Evolutionary conservation across 1,140 invertebrate species (phyloP).

Genomic region (Trichomalopsis sarcophagae): DNA sequence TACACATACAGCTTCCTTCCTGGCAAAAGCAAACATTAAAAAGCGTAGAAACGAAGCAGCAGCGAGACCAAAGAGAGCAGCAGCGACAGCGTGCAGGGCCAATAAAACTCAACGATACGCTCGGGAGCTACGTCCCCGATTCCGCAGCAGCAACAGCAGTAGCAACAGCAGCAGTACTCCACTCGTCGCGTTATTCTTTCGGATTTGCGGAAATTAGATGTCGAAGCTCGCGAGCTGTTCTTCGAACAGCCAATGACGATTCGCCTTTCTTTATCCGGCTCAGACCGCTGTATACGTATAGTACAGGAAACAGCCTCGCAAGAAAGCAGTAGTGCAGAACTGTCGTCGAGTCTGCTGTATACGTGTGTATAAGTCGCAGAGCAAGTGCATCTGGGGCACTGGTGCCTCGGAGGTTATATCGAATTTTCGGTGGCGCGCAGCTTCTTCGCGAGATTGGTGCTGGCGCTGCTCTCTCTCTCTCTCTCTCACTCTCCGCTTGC

Average conservation of each 20-base stretch:
- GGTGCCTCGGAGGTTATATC: neutral
- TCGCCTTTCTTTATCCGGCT: neutral
- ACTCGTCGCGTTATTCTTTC: neutral
- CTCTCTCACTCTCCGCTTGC: neutral
- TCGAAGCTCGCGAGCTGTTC: neutral
- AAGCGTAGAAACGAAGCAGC: neutral
- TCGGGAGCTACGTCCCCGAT: too few relatives aligned
- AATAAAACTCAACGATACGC: too few relatives aligned
- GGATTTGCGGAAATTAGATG: slow-evolving; percentile 30
- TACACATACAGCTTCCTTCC: too few relatives aligned
- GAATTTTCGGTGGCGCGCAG: neutral
- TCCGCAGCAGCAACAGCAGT: too few relatives aligned
- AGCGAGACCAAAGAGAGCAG: neutral
- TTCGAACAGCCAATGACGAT: neutral
- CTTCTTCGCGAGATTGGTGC: neutral
- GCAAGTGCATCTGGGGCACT: neutral
- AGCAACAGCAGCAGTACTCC: too few relatives aligned
- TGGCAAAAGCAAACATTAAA: neutral
- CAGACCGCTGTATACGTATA: neutral
- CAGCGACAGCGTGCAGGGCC: too few relatives aligned
- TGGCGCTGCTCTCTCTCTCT: neutral
- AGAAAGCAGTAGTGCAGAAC: neutral
- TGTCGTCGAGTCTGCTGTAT: neutral
- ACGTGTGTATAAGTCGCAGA: neutral
- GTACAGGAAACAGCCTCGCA: neutral